A percentile compares a stretch with the other conserved stretches of the same genome.
Evolutionary conservation across 2,113 vertebrate genomes (phyloP).

Genomic region (Tachysurus fulvidraco): DNA sequence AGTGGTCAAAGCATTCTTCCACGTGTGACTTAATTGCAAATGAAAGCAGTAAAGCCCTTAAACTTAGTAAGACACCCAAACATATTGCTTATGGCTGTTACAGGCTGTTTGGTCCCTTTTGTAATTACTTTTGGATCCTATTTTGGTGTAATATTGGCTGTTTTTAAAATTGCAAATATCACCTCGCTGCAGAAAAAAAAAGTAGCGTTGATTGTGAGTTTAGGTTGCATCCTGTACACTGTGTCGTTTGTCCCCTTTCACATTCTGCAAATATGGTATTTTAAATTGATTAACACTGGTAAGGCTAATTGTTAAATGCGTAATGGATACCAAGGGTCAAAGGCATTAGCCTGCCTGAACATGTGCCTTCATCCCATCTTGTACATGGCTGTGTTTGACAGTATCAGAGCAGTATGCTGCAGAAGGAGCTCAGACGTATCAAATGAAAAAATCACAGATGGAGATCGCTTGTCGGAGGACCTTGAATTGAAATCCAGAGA

Average conservation of each 20-base stretch:
- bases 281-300: slow-evolving; percentile 8
- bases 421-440: neutral
- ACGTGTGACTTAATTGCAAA: too few species aligned
- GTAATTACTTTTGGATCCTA: neutral
- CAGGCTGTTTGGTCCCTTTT: too few species aligned
- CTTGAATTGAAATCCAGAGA: neutral
- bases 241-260: slow-evolving; percentile 83
- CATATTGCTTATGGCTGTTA: too few species aligned
- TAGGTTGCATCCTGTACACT: slow-evolving; percentile 69
- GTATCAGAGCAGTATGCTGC: too few species aligned
- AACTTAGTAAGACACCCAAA: too few species aligned
- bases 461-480: neutral
- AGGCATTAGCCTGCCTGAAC: slow-evolving; percentile 75
- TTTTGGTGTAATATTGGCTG: too few species aligned
- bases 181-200: slow-evolving; percentile 66
- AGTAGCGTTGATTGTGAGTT: slow-evolving; percentile 67
- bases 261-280: slow-evolving; percentile 61
- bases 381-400: too few species aligned
- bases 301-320: rapidly evolving
- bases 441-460: neutral
- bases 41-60: too few species aligned
- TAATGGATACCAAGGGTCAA: slow-evolving; percentile 70
- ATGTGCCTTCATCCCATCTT: slow-evolving; percentile 71
- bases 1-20: too few species aligned
- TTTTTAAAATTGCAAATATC: too few species aligned